These are phyloP conservation scores for Heliornis fulica DNA, from an alignment of 2,113 vertebrate species.

Conservation along the genomic window DNA sequence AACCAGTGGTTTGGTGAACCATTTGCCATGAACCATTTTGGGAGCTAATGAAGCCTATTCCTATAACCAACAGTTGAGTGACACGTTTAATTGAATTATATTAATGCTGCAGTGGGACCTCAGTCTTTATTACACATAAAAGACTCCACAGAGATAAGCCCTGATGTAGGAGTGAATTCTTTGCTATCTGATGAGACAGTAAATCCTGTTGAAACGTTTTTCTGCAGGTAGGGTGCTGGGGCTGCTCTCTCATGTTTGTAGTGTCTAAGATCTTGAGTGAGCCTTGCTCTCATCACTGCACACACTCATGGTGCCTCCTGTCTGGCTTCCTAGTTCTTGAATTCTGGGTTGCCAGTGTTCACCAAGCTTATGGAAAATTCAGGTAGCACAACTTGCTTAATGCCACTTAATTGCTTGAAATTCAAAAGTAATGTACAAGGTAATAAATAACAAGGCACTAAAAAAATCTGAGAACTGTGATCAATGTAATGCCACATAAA, in stretches of 20 bases:
- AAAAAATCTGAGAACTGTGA: neutral
- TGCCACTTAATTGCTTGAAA: neutral
- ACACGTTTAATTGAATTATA: constrained; percentile 1
- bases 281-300: neutral
- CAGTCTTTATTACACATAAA: neutral
- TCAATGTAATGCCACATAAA: neutral
- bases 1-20: neutral
- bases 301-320: neutral
- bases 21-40: too few relatives aligned
- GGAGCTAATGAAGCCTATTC: neutral
- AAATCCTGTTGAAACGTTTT: neutral
- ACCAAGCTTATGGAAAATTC: neutral
- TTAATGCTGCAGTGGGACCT: neutral
- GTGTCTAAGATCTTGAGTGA: neutral
- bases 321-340: neutral
- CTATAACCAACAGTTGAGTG: neutral
- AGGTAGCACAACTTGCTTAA: neutral
- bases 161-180: neutral
- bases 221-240: neutral
- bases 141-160: neutral
- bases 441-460: neutral
- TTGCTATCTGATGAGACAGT: neutral
- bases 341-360: neutral
- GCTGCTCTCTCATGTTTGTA: neutral
- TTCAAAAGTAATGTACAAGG: neutral